Evolutionary conservation across 2,888 invertebrate species (phyloP), one percentile per base, ranked within the genome.

Genomic region (Synergus umbraculus): DNA sequence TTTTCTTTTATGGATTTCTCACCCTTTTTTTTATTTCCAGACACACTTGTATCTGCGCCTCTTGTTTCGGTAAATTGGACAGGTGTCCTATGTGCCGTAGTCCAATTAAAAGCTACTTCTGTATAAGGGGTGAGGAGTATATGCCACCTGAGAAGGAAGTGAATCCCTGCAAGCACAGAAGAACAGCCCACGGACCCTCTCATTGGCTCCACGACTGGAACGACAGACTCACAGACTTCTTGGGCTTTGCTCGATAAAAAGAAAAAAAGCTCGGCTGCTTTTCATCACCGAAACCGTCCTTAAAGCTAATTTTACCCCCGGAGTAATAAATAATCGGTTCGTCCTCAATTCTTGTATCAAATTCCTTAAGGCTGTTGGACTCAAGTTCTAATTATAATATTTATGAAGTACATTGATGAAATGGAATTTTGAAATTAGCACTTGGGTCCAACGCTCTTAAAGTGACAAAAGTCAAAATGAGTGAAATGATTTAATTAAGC

Each of bases 31-130:
- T 44, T 66, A 46, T 43, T 92, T 92, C 5, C 93, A 94, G 95
- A 22, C 97, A 97, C 92, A 97, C 97, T 5, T 97, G 97, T 88
- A 95, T 97, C 58, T 97, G 97, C 91, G 95, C 95, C 41, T 93
- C 95, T 67, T 97, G 97, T 90, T 95, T 97, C 89, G 94, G 95
- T 67, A 96, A 96, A 90, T 93, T 97, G 85, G 96, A 97, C 91
- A 95, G 96, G 86, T 97, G 97, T 90, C 97, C 97, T 29, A 96
- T 97, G 94, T 97, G 97, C 92, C 94, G 97, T 81, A 96, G 96
- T 86, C 95, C 95, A 65, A 97, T 97, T 88, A 95, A 95, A 85
- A 96, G 96, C 88, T 97, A 96, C 93, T 97, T 97, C 93, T 96
- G 96, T 92, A 97, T 96, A 88, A 93, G 96, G 65, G 95, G 95